Percentiles rank a stretch among this genome's conserved stretches.
phyloP scores from a whole-genome alignment of 35 echinoderm and acorn worm genomes.

The Amphiura filiformis region DNA sequence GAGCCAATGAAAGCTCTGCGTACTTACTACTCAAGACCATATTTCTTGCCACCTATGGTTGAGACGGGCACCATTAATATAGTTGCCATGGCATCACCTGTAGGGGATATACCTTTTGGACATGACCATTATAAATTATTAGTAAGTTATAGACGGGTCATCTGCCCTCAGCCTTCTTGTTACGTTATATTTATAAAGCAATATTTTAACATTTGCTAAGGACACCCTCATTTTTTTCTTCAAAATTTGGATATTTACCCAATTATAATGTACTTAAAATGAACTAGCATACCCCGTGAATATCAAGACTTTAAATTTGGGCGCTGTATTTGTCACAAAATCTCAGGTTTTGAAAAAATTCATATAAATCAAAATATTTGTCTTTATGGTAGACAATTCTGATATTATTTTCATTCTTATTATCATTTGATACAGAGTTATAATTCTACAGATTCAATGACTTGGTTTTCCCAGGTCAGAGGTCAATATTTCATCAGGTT shows the following conservation, averaged over 20 bases:
- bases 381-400: no score
- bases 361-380: no score
- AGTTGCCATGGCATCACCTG: conserved; percentile 11
- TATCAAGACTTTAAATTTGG: no score
- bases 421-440: conserved; percentile 6
- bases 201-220: no score
- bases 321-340: no score
- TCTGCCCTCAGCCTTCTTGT: neutral
- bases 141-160: neutral
- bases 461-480: conserved; percentile 48
- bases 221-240: neutral
- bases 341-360: no score
- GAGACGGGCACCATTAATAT: neutral
- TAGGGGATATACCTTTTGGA: neutral
- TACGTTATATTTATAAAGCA: neutral
- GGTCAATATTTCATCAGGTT: conserved; percentile 41
- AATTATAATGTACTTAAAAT: neutral
- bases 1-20: conserved; percentile 26
- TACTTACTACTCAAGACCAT: conserved; percentile 32
- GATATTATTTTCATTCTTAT: no score
- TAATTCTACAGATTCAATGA: neutral
- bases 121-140: neutral
- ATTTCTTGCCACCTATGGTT: conserved; percentile 57
- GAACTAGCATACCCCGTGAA: neutral
- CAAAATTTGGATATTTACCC: neutral